Percentiles rank a stretch among this genome's conserved stretches.
These are phyloP conservation scores for Tachysurus vachellii DNA, from an alignment of 2,113 vertebrate genomes.

Conservation along the genomic window DNA sequence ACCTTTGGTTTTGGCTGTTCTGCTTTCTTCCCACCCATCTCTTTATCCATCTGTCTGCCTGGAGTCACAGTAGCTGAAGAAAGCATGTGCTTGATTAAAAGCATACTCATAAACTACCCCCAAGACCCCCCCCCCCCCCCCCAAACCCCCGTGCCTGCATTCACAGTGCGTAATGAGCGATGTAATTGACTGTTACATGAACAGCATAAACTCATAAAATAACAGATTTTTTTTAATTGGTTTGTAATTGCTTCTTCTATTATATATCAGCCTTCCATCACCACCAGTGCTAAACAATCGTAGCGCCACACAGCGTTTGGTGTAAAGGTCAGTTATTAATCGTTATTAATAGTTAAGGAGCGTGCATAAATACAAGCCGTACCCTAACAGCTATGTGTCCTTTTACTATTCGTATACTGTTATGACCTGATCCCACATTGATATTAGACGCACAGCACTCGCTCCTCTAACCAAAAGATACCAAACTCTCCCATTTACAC, in stretches of 20 bases:
- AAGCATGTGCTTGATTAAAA: neutral
- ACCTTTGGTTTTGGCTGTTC: neutral
- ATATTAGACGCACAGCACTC: neutral
- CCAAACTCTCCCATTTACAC: neutral
- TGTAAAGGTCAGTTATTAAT: neutral
- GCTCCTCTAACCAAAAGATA: neutral
- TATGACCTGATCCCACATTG: neutral
- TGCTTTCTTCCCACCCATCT: no score
- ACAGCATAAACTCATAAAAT: neutral
- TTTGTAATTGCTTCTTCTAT: neutral
- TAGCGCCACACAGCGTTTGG: neutral
- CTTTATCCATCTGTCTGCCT: neutral
- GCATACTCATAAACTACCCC: neutral
- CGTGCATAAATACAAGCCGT: neutral
- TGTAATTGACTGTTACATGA: neutral
- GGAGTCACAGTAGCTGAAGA: neutral
- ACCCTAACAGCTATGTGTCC: neutral
- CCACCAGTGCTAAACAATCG: neutral
- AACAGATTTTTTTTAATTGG: neutral
- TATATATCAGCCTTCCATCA: neutral
- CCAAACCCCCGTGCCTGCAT: neutral
- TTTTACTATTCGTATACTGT: neutral
- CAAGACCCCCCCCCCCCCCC: no score
- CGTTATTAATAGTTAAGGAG: neutral
- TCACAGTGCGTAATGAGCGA: neutral